Conservation (phyloP, 92 coral and sea anemone species). For the Epizoanthus ramosus region DNA sequence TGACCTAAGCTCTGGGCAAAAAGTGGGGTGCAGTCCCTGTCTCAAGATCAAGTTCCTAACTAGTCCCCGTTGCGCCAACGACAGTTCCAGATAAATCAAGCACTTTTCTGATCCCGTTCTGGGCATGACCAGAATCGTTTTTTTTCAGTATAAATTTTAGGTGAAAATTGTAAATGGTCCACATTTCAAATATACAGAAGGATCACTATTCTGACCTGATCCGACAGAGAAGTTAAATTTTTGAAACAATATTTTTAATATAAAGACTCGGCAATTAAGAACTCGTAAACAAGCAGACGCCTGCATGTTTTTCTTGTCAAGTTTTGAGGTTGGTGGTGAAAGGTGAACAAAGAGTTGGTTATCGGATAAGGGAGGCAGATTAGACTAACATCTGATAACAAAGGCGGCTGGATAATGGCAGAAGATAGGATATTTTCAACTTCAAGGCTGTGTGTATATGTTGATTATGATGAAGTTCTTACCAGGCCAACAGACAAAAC, state of each 20-base stretch:
- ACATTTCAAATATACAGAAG: too few relatives aligned
- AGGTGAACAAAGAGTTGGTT: conserved; percentile 4
- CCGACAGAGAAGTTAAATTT: too few relatives aligned
- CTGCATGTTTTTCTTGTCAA: conserved; percentile 30
- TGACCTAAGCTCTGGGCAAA: background rate
- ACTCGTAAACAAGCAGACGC: conserved; percentile 20
- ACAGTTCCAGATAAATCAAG: background rate
- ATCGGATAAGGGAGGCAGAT: too few relatives aligned
- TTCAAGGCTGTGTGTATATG: too few relatives aligned
- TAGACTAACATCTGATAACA: too few relatives aligned
- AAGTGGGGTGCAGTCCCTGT: background rate
- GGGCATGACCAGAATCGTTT: background rate
- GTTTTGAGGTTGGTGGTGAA: conserved; percentile 18
- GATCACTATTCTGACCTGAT: too few relatives aligned
- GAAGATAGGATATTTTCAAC: too few relatives aligned
- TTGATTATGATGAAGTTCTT: too few relatives aligned
- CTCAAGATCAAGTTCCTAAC: background rate
- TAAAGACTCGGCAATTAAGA: background rate
- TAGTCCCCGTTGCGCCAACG: background rate
- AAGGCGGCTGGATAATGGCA: too few relatives aligned
- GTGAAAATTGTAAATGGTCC: background rate
- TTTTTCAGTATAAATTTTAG: too few relatives aligned
- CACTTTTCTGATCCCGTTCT: background rate
- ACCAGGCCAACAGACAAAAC: too few relatives aligned
- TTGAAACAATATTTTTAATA: too few relatives aligned